These are phyloP conservation scores for Hycleus phaleratus DNA, from an alignment of 1,140 invertebrate species.

Conservation along the genomic window DNA sequence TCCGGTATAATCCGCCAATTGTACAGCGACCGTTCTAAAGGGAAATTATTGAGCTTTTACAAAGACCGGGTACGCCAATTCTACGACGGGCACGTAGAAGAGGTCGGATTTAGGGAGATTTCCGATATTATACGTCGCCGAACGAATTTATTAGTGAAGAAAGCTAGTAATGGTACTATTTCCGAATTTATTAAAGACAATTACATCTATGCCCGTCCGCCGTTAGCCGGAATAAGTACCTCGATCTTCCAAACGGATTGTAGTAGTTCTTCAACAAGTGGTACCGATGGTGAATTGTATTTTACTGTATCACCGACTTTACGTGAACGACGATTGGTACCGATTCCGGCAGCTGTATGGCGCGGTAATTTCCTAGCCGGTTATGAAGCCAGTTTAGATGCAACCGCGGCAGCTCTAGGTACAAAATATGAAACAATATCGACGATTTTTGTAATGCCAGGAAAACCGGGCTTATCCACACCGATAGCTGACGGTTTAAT, in stretches of 20 bases:
- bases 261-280: constrained; percentile 56
- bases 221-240: constrained; percentile 66
- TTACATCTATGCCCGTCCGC: constrained; percentile 59
- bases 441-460: constrained; percentile 68
- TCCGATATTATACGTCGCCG: constrained; percentile 66
- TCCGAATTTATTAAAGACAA: constrained; percentile 66
- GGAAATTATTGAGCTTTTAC: constrained; percentile 73
- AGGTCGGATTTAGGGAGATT: constrained; percentile 71
- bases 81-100: constrained; percentile 75
- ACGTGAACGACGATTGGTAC: constrained; percentile 66
- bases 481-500: constrained; percentile 64
- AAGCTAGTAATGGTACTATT: constrained; percentile 68
- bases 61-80: constrained; percentile 78
- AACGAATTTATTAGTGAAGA: constrained; percentile 70
- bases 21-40: constrained; percentile 68
- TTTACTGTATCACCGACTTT: constrained; percentile 73
- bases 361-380: constrained; percentile 67
- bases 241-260: constrained; percentile 79
- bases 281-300: constrained; percentile 74
- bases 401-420: constrained; percentile 68
- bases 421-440: constrained; percentile 62
- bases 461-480: constrained; percentile 48
- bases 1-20: constrained; percentile 71
- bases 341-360: constrained; percentile 72
- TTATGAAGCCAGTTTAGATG: constrained; percentile 72